Evolutionary conservation across 2,797 vertebrate species (phyloP).

Genomic region (Hypotaenidia okinawae): DNA sequence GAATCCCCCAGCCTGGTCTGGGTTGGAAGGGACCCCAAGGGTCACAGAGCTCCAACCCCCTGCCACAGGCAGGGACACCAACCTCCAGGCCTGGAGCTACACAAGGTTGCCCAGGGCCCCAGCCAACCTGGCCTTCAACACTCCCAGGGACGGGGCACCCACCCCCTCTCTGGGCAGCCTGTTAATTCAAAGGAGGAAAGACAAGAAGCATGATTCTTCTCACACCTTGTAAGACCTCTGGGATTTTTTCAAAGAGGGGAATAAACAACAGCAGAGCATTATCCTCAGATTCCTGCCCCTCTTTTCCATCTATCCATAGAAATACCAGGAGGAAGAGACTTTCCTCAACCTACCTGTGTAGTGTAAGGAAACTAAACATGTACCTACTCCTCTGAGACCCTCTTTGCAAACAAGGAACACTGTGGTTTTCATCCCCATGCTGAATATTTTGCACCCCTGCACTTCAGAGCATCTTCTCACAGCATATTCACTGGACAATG

Average conservation of each 20-base stretch:
- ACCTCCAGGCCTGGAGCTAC: too few relatives aligned
- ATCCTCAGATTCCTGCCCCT: not conserved
- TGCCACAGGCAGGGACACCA: too few relatives aligned
- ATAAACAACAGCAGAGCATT: not conserved
- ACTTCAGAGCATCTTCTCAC: not conserved
- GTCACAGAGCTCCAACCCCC: too few relatives aligned
- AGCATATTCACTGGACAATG: not conserved
- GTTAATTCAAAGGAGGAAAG: not conserved
- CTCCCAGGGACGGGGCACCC: too few relatives aligned
- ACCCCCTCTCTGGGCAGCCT: too few relatives aligned
- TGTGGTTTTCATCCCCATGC: not conserved
- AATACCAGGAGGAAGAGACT: too few relatives aligned
- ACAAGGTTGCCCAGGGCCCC: too few relatives aligned
- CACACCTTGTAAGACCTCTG: not conserved
- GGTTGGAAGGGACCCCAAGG: too few relatives aligned
- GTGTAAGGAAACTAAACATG: not conserved
- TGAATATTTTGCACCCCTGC: not conserved
- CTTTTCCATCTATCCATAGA: not conserved
- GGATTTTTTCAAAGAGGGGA: not conserved
- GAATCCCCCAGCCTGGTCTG: too few relatives aligned
- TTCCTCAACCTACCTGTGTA: accelerated
- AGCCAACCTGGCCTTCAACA: too few relatives aligned
- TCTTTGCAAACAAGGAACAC: not conserved
- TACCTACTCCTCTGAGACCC: not conserved
- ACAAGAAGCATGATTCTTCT: not conserved